Evolutionary conservation across 2,888 invertebrate species (phyloP), one percentile per base, ranked within the genome.

Genomic region (Noctua comes): DNA sequence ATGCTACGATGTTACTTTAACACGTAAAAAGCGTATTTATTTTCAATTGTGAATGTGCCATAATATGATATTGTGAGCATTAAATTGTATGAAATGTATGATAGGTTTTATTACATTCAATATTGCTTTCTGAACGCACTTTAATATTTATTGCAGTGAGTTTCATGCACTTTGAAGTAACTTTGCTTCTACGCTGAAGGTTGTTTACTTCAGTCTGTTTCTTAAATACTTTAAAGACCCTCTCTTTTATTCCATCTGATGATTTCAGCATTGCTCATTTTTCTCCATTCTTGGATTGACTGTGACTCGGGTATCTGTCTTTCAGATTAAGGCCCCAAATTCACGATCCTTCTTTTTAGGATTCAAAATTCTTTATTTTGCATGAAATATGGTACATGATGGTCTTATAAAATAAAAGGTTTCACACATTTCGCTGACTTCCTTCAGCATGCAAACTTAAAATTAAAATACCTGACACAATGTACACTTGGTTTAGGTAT

Each of bases 11-110:
- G 73, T 70, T 77, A 80, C 76, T 76, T 77, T 82, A 77, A 73
- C 81, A 84, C 62, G 73, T 76, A 73, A 83, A 79, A 77, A 76
- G 70, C 46, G 65, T 71, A 73, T 84, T 76, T 77, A 84, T 86
- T 86, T 80, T 76, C 64, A 73, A 86, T 76, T 71, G 68, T 73
- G 59, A 73, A 79, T 66, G 66, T 73, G 73, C 68, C 65, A 83
- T 79, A 76, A 72, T 70, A 64, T 36, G 57, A 74, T 86, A 83
- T 46, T 69, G 73, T 79, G 68, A 1, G 31, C 59, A 69, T 84
- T 77, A 77, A 74, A 76, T 64, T 81, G 24, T 70, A 71, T 73
- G 43, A 85, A 80, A 81, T 65, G 54, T 82, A 16, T 69, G 54
- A 66, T 68, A 65, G 73, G 72, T 85, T 72, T 72, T 77, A 86